A percentile compares a stretch with the other conserved stretches of the same genome.
Evolutionary conservation across 2,113 vertebrate species (phyloP).

Genomic region (Chamaea fasciata): DNA sequence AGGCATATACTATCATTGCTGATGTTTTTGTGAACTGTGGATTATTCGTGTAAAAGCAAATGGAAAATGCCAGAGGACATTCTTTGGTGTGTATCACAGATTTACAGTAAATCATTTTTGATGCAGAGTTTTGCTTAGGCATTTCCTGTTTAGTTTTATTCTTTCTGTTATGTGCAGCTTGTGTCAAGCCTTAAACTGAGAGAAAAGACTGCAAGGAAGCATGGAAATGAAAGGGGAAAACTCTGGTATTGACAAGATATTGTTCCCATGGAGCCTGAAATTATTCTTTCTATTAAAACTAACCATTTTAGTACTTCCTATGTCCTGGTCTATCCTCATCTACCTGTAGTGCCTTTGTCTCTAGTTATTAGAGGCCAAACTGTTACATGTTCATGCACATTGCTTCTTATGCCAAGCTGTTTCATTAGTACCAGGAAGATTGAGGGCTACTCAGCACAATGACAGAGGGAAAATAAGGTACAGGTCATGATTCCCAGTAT

Average conservation of each 20-base stretch:
- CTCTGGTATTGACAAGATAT: neutral
- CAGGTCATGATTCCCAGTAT: neutral
- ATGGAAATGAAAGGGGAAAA: neutral
- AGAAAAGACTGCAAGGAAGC: neutral
- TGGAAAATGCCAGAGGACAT: neutral
- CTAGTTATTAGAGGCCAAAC: neutral
- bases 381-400: neutral
- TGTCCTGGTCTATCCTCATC: neutral
- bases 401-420: neutral
- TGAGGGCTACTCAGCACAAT: neutral
- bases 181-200: neutral
- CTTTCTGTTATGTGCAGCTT: neutral
- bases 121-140: neutral
- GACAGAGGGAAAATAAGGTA: neutral
- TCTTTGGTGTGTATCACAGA: neutral
- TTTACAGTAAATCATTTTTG: neutral
- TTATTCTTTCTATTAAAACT: neutral
- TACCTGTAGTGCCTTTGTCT: neutral
- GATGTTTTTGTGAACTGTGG: neutral
- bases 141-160: conserved; percentile 36
- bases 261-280: neutral
- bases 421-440: neutral
- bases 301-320: neutral
- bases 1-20: neutral
- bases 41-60: neutral